Base-by-base conservation (phyloP, 2,888 invertebrate species). In the Orchestes rusci region DNA sequence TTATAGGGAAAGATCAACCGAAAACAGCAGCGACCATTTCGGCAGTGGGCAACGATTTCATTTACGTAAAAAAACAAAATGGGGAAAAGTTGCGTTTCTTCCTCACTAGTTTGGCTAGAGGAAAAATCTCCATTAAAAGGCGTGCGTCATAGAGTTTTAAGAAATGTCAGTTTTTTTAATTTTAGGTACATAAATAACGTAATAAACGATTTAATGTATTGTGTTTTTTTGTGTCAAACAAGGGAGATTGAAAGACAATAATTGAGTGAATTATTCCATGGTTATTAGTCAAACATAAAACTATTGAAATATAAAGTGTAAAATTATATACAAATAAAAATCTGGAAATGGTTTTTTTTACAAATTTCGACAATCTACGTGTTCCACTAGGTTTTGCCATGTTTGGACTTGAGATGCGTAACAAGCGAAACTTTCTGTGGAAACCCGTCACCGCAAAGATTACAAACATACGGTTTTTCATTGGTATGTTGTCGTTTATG, bases 21-120 rank as follows among this genome's bases (percentile, higher is more conserved):
- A 80, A 88, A 62, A 90, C 90, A 65, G 81, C 89, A 32, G 95
- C 86, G 1, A 84, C 90, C 55, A 93, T 95, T 63, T 88, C 89
- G 47, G 87, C 89, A 28, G 91, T 95, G 60, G 89, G 89, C 36
- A 86, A 85, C 45, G 91, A 93, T 69, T 85, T 86, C 89, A 82
- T 95, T 62, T 92, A 87, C 83, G 88, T 94, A 34, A 88, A 92
- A 63, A 91, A 91, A 67, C 76, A 81, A 5, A 88, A 89, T 60
- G 79, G 78, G 48, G 82, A 80, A 52, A 86, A 92, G 69, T 78
- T 91, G 15, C 76, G 86, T 65, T 88, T 95, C 63, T 88, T 82
- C 64, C 77, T 88, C 58, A 79, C 84, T 2, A 87, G 92, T 64
- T 69, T 95, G 56, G 83, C 85, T 50, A 82, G 88, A 56, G 93